Base-by-base conservation (phyloP, 2,888 invertebrate species). In the Drosophila monieri region DNA sequence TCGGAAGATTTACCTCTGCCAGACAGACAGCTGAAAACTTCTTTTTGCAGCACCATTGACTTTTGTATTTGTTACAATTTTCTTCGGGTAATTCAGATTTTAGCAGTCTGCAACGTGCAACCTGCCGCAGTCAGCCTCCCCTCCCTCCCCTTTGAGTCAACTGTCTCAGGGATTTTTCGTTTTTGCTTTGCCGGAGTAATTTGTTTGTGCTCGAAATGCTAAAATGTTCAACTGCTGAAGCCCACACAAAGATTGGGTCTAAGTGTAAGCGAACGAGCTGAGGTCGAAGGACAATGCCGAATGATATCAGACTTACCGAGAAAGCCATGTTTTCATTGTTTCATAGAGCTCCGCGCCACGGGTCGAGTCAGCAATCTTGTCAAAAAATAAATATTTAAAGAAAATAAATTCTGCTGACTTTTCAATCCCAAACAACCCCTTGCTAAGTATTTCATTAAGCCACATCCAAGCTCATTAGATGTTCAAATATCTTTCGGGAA, bases 1-100 rank as follows among this genome's bases (percentile, higher is more conserved):
- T 77, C 57, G 77, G 71, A 85, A 88, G 86, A 86, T 87, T 87
- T 86, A 85, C 86, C 79, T 84, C 74, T 77, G 73, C 83, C 71
- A 75, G 59, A 65, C 77, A 83, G 84, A 77, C 78, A 80, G 84
- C 73, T 78, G 76, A 81, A 86, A 87, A 88, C 76, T 88, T 85
- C 78, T 84, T 86, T 64, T 84, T 81, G 85, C 83, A 83, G 78
- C 84, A 80, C 86, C 81, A 83, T 86, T 88, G 85, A 81, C 78
- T 86, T 80, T 88, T 80, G 77, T 80, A 80, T 87, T 80, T 79
- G 86, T 84, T 84, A 78, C 79, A 79, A 76, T 70, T 84, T 68
- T 69, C 68, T 67, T 58, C 53, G 53, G 69, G 69, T 69, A 70
- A 60, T 69, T 69, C 69, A 69, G 69, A 69, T 69, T 60, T 69